Base-by-base conservation (phyloP, 2,888 invertebrate genomes). In the Sepiola atlantica region DNA sequence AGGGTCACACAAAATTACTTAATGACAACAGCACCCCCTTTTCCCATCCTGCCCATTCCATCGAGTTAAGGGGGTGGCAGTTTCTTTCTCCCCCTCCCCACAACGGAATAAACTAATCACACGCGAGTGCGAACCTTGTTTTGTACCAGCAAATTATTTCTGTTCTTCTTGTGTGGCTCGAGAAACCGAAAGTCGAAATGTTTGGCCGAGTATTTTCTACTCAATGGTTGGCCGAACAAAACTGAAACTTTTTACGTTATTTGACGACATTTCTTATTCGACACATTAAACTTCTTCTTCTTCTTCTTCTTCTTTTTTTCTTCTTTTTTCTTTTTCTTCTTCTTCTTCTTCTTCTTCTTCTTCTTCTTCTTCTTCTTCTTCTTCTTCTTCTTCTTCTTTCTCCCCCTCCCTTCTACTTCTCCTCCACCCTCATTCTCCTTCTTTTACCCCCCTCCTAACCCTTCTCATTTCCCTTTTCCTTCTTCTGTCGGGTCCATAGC, bases 1-100 rank as follows among this genome's bases (percentile, higher is more conserved):
- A 77, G 77, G 77, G 77, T 77, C 77, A 77, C 77, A 77, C 77
- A n/a, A 77, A 77, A 77, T 77, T n/a, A n/a, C n/a, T 77, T n/a
- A 77, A 77, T 77, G 77, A 77, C 77, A 32, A 32, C 77, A n/a
- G n/a, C 77, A n/a, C n/a, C n/a, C 21, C 6, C 28, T 28, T 8
- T 28, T 1, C 28, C 28, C 12, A 4, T n/a, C 77, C n/a, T 45
- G 2, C 4, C 45, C 45, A 45, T 45, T 45, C 45, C 45, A 45
- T 8, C 45, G 45, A 45, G 8, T 45, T 45, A 45, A 45, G 45
- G 4, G 45, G 45, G 45, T 4, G 45, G 45, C 45, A 45, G 8
- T 45, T 8, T 8, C 45, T 45, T 45, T 8, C 61, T 8, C 61
- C 12, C 28, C 14, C 12, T 10, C 77, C 77, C n/a, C 77, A 77